Evolutionary conservation across 2,888 invertebrate species (phyloP), one percentile per base, ranked within the genome.

Genomic region (Stictocephala bisonia): DNA sequence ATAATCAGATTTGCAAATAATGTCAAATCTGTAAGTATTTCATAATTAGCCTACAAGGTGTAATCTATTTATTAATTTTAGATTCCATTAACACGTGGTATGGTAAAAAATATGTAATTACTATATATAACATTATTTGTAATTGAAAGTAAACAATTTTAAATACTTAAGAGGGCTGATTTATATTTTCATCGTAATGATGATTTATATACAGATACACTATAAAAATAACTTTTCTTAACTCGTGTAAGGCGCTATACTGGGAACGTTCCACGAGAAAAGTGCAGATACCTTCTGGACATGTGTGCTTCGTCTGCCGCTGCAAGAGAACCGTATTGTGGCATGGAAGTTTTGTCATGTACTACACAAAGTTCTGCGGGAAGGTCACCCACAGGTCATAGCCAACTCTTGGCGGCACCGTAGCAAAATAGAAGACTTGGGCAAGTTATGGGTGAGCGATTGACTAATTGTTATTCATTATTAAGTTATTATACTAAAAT

Each of bases 261-360:
- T 99, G 80, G 97, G 96, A 29, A 97, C 97, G 20, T 96, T 95
- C 84, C 93, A 95, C 82, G 95, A 95, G 81, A 94, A 95, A 84
- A 95, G 96, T 80, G 95, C 93, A 11, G 88, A 91, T 82, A 91
- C 94, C 20, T 99, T 98, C 85, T 99, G 99, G 99, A 90, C 85
- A 76, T 87, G 88, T 72, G 87, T 88, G 50, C 83, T 86, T 71
- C 86, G 93, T 31, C 88, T 94, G 77, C 95, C 94, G 7, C 85
- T 95, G 1, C 93, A 96, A 85, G 97, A 96, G 80, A 95, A 97
- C 86, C 91, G 96, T 76, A 97, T 99, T 80, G 93, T 97, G 58
- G 96, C 97, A 27, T 99, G 99, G 99, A 99, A 99, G 86, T 97
- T 99, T 85, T 98, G 97, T 82, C 96, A 99, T 86, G 94, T 99